A percentile compares a stretch with the other conserved stretches of the same genome.
Evolutionary conservation across 2,888 invertebrate genomes (phyloP).

Genomic region (Entomobrya proxima): DNA sequence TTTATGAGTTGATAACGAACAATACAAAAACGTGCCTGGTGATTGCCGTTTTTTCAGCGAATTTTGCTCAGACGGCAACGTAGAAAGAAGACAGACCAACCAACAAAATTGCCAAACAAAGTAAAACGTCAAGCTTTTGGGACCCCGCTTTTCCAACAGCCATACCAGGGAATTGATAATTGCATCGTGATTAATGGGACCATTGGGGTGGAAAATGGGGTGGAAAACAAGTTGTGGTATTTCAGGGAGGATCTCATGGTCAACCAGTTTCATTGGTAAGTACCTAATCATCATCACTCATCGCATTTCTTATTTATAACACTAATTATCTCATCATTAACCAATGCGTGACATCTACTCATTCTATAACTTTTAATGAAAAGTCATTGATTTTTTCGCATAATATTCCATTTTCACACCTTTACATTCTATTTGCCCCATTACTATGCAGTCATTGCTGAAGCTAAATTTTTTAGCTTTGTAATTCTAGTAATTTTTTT

Average conservation of each 20-base stretch:
- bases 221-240: conserved; percentile 65
- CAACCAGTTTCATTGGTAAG: conserved; percentile 62
- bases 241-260: conserved; percentile 61
- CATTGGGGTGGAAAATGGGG: conserved; percentile 33
- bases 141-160: not conserved
- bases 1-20: no score
- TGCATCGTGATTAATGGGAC: conserved; percentile 45
- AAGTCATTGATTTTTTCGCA: conserved; percentile 43
- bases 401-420: conserved; percentile 9
- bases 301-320: not conserved
- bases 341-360: no score
- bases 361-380: not conserved
- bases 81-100: not conserved
- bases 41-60: conserved; percentile 24
- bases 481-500: not conserved
- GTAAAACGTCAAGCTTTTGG: conserved; percentile 34
- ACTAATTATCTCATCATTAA: not conserved
- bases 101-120: no score
- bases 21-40: no score
- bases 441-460: not conserved
- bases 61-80: conserved; percentile 19
- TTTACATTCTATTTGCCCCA: not conserved
- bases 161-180: not conserved
- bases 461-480: not conserved
- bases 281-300: not conserved